phyloP scores from a whole-genome alignment of 2,888 invertebrate species.

The Xestoiulus laeticollis region DNA sequence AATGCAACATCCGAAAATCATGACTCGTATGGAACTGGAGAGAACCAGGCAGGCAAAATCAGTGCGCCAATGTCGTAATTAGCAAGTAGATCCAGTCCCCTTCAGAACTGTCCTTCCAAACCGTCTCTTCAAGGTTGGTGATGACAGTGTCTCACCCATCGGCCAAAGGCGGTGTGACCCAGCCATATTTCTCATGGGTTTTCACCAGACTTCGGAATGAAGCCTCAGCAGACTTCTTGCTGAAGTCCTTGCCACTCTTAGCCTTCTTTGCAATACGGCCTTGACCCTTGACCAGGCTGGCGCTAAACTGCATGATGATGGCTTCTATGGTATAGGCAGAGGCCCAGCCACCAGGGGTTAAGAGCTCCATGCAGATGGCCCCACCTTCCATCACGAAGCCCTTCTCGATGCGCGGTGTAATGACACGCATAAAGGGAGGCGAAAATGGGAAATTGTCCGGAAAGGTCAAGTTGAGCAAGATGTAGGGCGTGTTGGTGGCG shows the following conservation, averaged over 20 bases:
- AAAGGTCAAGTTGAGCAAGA: slow-evolving; percentile 73
- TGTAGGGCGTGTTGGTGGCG: slow-evolving; percentile 77
- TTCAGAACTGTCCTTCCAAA: background rate
- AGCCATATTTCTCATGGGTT: slow-evolving; percentile 90
- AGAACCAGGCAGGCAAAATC: too few relatives aligned
- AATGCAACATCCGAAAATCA: too few relatives aligned
- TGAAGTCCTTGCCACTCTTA: slow-evolving; percentile 69
- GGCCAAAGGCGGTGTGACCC: slow-evolving; percentile 86
- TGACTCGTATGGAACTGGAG: too few relatives aligned
- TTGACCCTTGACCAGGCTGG: slow-evolving; percentile 87
- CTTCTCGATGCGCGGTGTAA: slow-evolving; percentile 78
- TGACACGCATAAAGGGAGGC: slow-evolving; percentile 80
- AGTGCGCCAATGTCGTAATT: too few relatives aligned
- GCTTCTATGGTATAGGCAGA: slow-evolving; percentile 88
- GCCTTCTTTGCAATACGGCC: slow-evolving; percentile 73
- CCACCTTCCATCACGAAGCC: slow-evolving; percentile 90
- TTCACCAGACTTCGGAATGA: slow-evolving; percentile 87
- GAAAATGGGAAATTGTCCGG: slow-evolving; percentile 90
- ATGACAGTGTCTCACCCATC: slow-evolving; percentile 74
- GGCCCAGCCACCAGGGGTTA: slow-evolving; percentile 86
- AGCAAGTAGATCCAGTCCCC: too few relatives aligned
- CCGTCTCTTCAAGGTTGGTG: background rate
- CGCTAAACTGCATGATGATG: slow-evolving; percentile 88
- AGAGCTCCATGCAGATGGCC: slow-evolving; percentile 82
- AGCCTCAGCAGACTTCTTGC: slow-evolving; percentile 81